Evolutionary conservation across 1,140 invertebrate species (phyloP).

Genomic region (Asobara japonica): DNA sequence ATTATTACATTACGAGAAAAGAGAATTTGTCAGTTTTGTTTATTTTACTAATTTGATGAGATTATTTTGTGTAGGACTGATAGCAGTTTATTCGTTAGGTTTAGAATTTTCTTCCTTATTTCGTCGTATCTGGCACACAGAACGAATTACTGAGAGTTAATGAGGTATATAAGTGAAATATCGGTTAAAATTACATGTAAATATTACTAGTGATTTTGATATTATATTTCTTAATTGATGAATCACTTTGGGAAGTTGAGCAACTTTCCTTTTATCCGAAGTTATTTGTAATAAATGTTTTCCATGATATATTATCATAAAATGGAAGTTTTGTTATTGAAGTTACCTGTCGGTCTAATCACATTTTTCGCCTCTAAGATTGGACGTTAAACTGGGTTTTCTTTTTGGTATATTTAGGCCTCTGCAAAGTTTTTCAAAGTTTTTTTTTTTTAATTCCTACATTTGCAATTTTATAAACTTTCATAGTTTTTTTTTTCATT

Average conservation of each 20-base stretch:
- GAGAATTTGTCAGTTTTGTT: background rate
- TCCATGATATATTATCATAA: conserved; percentile 9
- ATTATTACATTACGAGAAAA: background rate
- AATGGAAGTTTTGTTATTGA: background rate
- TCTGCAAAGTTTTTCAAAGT: too few relatives aligned
- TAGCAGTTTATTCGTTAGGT: conserved; percentile 2
- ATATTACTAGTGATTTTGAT: background rate
- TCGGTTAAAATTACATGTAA: background rate
- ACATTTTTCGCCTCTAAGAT: too few relatives aligned
- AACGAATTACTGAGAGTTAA: background rate
- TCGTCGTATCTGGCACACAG: background rate
- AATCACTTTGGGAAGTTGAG: background rate
- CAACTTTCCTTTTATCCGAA: background rate
- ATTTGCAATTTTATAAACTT: too few relatives aligned
- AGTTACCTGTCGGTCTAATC: too few relatives aligned
- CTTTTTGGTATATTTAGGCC: too few relatives aligned
- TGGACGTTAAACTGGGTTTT: too few relatives aligned
- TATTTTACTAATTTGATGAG: background rate
- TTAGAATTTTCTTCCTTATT: background rate
- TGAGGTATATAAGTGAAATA: background rate
- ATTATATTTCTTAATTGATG: background rate
- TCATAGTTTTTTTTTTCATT: too few relatives aligned
- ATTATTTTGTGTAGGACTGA: background rate
- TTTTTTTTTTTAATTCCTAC: too few relatives aligned
- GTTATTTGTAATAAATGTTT: conserved; percentile 13